Base-by-base conservation (phyloP, 1,140 invertebrate species). In the Homarus americanus region DNA sequence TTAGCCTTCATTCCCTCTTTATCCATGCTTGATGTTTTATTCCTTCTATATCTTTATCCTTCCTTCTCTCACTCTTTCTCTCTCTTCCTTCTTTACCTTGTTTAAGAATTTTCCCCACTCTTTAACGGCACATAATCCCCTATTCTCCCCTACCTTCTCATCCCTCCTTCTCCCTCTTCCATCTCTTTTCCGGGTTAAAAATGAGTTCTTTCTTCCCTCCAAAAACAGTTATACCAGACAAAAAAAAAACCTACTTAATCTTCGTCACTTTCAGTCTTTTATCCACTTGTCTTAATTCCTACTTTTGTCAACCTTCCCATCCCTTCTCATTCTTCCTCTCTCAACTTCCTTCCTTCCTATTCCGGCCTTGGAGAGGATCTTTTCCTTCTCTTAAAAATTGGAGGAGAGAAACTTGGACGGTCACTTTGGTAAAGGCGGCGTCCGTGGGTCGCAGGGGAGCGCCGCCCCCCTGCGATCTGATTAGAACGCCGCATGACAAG, bases 161-260 rank as follows among this genome's bases (percentile, higher is more conserved):
- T n/a, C n/a, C 58, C 58, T 63, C 58, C n/a, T n/a, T 63, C 58
- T 63, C 58, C n/a, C 58, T 63, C 58, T 63, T 63, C 58, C n/a
- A 12, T 63, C 58, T 63, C 58, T 63, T n/a, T 63, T 34, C 34
- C 69, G 9, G 9, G 9, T 49, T 17, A n/a, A n/a, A n/a, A 49
- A 9, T 72, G n/a, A 28, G 10, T 24, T 3, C 1, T 72, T 34
- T 72, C 69, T 15, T 34, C 24, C 24, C 34, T 34, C 24, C 69
- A 7, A 10, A 72, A 72, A 28, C 69, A 72, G 10, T 1, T 15
- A 28, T 24, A 72, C 24, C 69, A 72, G 0, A 72, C 7, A 10
- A n/a, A n/a, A n/a, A n/a, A n/a, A n/a, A n/a, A n/a, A n/a, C n/a
- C n/a, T n/a, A n/a, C n/a, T n/a, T n/a, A n/a, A n/a, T n/a, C n/a